Evolutionary conservation across 2,113 vertebrate genomes (phyloP), one percentile per base, ranked within the genome.

Genomic region (Bos indicus): DNA sequence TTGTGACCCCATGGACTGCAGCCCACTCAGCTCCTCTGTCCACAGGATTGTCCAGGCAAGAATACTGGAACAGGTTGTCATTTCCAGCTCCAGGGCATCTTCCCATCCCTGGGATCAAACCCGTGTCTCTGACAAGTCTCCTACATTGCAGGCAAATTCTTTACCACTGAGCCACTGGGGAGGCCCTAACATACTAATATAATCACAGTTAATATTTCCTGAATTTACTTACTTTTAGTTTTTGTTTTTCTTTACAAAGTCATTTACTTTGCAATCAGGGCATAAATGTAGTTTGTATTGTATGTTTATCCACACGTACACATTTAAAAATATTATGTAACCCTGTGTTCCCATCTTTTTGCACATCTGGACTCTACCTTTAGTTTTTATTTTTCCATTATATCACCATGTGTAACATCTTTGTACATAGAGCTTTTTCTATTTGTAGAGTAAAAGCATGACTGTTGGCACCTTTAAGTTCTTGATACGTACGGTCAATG

Each of bases 191-290:
- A 77, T 77, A 43, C n/a, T 83, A 87, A 77, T 71, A 51, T 16
- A 87, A 71, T 83, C 40, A 54, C 40, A 77, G 46, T 87, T 43
- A 62, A 46, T 56, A 83, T 81, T 94, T 93, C 12, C 78, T 57
- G 17, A 71, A 10, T 88, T 62, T 95, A 82, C 81, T 92, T 82
- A 59, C 48, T 51, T 71, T 40, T 56, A 90, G 9, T 74, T 85
- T 95, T 91, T 84, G 14, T 83, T 64, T 81, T 60, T 67, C 28
- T 97, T 87, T 95, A 81, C 16, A 33, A 86, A 62, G 30, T 84
- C 17, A 90, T 46, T 82, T 91, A 48, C 56, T 95, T 92, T 25
- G 19, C 26, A 95, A 48, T 36, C 46, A 54, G 36, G 30, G 19
- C 6, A 94, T 52, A 92, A 78, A 62, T 92, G 5, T 10, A 40